Base-by-base conservation (phyloP, 2,113 vertebrate genomes). In the Aptenodytes forsteri region DNA sequence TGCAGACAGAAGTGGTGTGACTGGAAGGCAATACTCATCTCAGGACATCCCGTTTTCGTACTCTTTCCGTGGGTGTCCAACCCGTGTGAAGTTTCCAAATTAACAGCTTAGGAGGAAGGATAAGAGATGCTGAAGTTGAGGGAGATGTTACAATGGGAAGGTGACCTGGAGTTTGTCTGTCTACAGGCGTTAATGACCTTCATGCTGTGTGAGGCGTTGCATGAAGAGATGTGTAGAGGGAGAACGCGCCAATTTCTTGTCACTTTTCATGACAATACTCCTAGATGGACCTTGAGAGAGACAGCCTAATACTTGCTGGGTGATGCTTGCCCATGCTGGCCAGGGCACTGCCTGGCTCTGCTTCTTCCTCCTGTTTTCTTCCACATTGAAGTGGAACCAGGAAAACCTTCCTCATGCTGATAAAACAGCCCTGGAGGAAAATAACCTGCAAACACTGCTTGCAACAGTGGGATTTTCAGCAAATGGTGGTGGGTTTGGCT, bases 1-100 rank as follows among this genome's bases (percentile, higher is more conserved):
- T 65, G 38, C 7, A 44, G 55, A 10, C 2, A 18, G 42, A 76
- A 47, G 6, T 7, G 3, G 11, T 13, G 13, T 11, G n/a, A 54
- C 56, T 30, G 21, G 18, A 59, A 76, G 38, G 20, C 25, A 44
- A 7, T 17, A 6, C 23, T 55, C 40, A 44, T 20, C 18, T 26
- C 7, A 5, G 54, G 32, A 58, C 26, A 34, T 6, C 7, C 3
- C 1, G 0, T 61, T 55, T 66, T 66, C 52, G 11, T 8, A 19
- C 10, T 54, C 25, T 52, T 70, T 62, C 16, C 46, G 32, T 34
- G 38, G 4, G 17, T 49, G n/a, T 16, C 16, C 1, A 82, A 20
- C 30, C 55, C 32, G 13, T 1, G 6, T 25, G 32, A 34, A 22
- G 44, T 64, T 85, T 69, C 23, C 55, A 55, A 7, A 54, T 21